Conservation (phyloP, 2,113 vertebrate genomes). For the Azemiops feae region DNA sequence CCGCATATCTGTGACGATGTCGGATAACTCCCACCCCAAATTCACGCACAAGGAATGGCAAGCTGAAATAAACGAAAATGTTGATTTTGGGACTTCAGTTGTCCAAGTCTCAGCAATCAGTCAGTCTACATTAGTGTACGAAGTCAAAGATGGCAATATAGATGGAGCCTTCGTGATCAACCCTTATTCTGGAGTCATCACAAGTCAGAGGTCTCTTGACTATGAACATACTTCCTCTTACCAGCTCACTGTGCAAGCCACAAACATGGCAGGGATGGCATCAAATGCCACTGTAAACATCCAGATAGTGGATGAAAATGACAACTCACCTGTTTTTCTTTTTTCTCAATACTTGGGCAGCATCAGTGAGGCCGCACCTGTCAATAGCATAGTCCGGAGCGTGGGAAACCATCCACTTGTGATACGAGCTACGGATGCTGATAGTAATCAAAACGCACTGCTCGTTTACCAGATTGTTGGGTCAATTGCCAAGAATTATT, state of each 20-base stretch:
- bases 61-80: conserved; percentile 87
- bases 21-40: conserved; percentile 90
- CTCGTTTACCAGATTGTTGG: conserved; percentile 95
- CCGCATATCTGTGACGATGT: conserved; percentile 86
- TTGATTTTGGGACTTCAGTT: conserved; percentile 85
- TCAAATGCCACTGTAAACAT: conserved; percentile 86
- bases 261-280: conserved; percentile 96
- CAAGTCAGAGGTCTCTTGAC: conserved; percentile 82
- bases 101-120: conserved; percentile 87
- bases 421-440: conserved; percentile 88
- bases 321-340: conserved; percentile 90
- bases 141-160: conserved; percentile 84
- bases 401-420: conserved; percentile 81
- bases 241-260: conserved; percentile 83
- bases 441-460: conserved; percentile 91
- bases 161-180: conserved; percentile 86
- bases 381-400: conserved; percentile 88
- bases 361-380: conserved; percentile 88
- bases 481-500: conserved; percentile 90
- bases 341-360: conserved; percentile 83
- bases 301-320: conserved; percentile 91
- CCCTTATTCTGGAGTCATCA: conserved; percentile 93
- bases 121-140: conserved; percentile 89
- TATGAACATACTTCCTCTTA: conserved; percentile 82
- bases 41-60: conserved; percentile 91